Evolutionary conservation across 2,113 vertebrate species (phyloP).

Genomic region (Sinocyclocheilus anshuiensis): DNA sequence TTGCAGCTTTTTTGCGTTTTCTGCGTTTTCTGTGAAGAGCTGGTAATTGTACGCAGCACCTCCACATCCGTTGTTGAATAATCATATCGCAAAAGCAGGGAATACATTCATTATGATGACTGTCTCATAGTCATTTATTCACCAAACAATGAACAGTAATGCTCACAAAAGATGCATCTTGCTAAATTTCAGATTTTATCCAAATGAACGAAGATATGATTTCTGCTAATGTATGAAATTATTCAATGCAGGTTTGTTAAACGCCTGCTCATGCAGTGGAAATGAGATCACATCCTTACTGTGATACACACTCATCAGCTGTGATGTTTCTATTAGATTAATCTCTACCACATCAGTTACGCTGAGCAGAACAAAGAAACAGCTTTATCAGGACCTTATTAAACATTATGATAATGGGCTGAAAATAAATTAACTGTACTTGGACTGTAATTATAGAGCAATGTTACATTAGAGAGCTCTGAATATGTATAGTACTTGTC

Average conservation of each 20-base stretch:
- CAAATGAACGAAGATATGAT: conserved; percentile 39
- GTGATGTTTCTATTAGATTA: conserved; percentile 12
- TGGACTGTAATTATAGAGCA: background rate
- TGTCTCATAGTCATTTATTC: conserved; percentile 51
- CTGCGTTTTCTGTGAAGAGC: conserved; percentile 42
- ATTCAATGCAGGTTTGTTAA: conserved; percentile 17
- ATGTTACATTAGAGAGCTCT: background rate
- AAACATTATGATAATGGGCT: background rate
- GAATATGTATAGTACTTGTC: background rate
- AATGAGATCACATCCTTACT: background rate
- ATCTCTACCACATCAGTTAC: conserved; percentile 16
- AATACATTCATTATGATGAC: conserved; percentile 50
- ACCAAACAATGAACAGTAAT: conserved; percentile 18
- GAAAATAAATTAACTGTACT: background rate
- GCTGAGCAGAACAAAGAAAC: background rate
- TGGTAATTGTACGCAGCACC: background rate
- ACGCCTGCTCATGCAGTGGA: background rate
- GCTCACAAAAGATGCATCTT: background rate
- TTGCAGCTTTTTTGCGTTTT: conserved; percentile 46
- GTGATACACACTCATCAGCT: background rate
- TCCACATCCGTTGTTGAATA: conserved; percentile 25
- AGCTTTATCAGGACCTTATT: background rate
- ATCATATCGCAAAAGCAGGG: conserved; percentile 23
- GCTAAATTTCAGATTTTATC: conserved; percentile 19
- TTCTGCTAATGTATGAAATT: conserved; percentile 8